Conservation (phyloP, 1,140 invertebrate genomes). For the Drosophila kikkawai region DNA sequence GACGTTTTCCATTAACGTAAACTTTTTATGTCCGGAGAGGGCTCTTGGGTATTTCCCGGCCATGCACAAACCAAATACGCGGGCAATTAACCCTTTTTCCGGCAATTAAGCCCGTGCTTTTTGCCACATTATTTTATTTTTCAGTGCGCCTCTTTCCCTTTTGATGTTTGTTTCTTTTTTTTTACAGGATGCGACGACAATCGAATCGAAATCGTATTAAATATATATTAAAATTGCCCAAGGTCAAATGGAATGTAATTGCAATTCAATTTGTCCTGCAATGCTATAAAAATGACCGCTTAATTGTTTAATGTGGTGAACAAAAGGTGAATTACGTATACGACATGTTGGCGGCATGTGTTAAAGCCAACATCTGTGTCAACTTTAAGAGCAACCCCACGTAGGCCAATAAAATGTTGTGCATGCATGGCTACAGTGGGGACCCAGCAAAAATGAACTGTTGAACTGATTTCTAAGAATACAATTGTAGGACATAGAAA, state of each 20-base stretch:
- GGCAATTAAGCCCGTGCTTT: slow-evolving; percentile 47
- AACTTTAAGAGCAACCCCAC: slow-evolving; percentile 41
- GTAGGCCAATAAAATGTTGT: slow-evolving; percentile 35
- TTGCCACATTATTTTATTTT: slow-evolving; percentile 45
- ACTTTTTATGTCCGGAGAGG: slow-evolving; percentile 42
- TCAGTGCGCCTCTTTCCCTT: neutral
- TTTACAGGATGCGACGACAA: neutral
- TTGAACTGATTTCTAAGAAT: neutral
- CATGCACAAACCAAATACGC: slow-evolving; percentile 50
- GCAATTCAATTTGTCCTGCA: slow-evolving; percentile 45
- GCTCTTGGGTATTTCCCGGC: slow-evolving; percentile 39
- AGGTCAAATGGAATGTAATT: slow-evolving; percentile 46
- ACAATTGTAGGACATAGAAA: neutral
- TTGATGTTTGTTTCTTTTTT: slow-evolving; percentile 39
- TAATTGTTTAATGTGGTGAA: slow-evolving; percentile 38
- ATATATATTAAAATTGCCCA: slow-evolving; percentile 36
- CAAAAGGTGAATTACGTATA: slow-evolving; percentile 46
- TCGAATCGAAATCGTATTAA: slow-evolving; percentile 34
- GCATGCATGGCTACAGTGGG: slow-evolving; percentile 20
- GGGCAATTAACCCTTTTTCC: slow-evolving; percentile 54
- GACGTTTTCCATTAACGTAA: slow-evolving; percentile 45
- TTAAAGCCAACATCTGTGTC: slow-evolving; percentile 13
- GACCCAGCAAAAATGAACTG: neutral
- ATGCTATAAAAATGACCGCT: slow-evolving; percentile 49
- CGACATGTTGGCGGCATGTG: slow-evolving; percentile 46